Conservation (phyloP, 1,140 invertebrate species). For the Bradysia coprophila region DNA sequence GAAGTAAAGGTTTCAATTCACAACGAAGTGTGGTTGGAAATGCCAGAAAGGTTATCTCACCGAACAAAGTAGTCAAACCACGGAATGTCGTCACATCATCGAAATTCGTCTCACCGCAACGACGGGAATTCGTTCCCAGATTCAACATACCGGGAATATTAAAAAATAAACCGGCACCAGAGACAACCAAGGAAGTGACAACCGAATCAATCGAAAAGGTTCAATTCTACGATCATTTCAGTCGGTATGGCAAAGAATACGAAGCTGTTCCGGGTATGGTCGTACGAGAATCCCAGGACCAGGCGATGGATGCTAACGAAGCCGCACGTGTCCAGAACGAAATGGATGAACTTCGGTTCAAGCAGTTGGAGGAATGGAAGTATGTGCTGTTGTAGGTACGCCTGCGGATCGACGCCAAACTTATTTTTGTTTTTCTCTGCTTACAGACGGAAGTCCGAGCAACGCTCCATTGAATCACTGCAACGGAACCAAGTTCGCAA, state of each 20-base stretch:
- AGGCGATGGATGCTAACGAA: neutral
- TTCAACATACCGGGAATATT: neutral
- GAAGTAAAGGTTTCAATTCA: too few species aligned
- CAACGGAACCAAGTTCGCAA: constrained; percentile 2
- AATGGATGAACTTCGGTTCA: neutral
- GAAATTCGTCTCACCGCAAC: neutral
- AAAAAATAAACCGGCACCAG: neutral
- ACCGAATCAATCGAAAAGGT: too few species aligned
- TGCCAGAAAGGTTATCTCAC: too few species aligned
- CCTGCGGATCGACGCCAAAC: too few species aligned
- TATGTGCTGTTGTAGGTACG: too few species aligned
- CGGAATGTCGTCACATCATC: neutral
- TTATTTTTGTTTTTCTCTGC: neutral
- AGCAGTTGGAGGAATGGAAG: neutral
- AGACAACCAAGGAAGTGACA: too few species aligned
- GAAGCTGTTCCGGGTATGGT: neutral
- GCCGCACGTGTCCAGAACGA: neutral
- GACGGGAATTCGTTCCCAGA: neutral
- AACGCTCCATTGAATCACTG: constrained; percentile 1
- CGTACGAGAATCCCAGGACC: neutral
- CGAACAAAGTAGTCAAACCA: too few species aligned
- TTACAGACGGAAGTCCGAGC: constrained; percentile 1
- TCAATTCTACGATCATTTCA: constrained; percentile 1
- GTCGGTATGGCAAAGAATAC: neutral
- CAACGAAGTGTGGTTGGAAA: too few species aligned